Conservation (phyloP, 2,888 invertebrate species). For the Drosophila buzzatii region DNA sequence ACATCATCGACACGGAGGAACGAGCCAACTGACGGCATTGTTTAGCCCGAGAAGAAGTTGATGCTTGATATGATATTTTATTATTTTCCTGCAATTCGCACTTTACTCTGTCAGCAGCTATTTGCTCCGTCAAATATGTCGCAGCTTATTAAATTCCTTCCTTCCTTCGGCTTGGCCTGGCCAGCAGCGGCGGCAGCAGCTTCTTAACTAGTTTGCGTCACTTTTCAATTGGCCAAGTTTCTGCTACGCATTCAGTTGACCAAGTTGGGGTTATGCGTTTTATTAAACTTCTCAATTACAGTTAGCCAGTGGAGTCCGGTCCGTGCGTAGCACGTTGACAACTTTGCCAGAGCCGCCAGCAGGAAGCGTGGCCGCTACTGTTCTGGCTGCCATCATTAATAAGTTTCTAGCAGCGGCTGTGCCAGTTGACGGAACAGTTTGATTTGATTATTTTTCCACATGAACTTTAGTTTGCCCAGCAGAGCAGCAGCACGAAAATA, state of each 20-base stretch:
- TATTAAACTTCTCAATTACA: slow-evolving; percentile 31
- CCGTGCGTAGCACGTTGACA: slow-evolving; percentile 20
- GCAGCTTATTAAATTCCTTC: not conserved
- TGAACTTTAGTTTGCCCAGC: not conserved
- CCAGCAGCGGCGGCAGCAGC: not conserved
- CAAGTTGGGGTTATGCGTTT: slow-evolving; percentile 20
- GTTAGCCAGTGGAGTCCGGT: not conserved
- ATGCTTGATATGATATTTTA: not conserved
- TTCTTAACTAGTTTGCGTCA: not conserved
- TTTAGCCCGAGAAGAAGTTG: not conserved
- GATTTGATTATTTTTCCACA: slow-evolving; percentile 29
- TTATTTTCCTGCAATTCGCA: not conserved
- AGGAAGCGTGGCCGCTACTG: slow-evolving; percentile 13
- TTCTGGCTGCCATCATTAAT: slow-evolving; percentile 39
- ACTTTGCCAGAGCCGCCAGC: slow-evolving; percentile 4
- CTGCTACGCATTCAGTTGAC: not conserved
- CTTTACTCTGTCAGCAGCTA: not conserved
- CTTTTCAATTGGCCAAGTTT: slow-evolving; percentile 16
- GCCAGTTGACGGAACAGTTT: slow-evolving; percentile 44
- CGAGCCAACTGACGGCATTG: not conserved
- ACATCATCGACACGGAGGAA: no score
- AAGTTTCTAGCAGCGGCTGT: slow-evolving; percentile 35
- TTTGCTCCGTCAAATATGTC: not conserved
- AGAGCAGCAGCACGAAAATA: no score
- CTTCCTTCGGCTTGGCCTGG: no score